phyloP scores from a whole-genome alignment of 2,888 invertebrate genomes.

The Gryllus longicercus region DNA sequence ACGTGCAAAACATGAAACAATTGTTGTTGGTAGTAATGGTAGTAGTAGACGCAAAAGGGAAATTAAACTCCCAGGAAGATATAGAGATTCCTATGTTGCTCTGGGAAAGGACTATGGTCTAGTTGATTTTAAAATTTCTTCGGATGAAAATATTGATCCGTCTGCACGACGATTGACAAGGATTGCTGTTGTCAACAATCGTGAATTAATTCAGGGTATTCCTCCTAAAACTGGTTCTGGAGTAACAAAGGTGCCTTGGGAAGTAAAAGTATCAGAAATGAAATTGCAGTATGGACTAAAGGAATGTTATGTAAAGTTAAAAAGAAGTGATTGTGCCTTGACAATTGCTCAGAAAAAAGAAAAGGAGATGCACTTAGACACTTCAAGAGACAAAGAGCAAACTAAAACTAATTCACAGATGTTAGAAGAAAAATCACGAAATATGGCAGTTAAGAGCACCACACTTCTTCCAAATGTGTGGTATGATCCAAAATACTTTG shows the following conservation, averaged over 20 bases:
- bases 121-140: constrained; percentile 29
- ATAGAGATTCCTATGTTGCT: constrained; percentile 53
- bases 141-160: not conserved
- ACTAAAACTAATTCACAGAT: not conserved
- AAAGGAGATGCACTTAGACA: not conserved
- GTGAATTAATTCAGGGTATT: not conserved
- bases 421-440: constrained; percentile 19
- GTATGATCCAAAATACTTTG: not conserved
- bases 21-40: constrained; percentile 57
- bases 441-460: constrained; percentile 30
- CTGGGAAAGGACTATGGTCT: constrained; percentile 35
- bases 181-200: too few relatives aligned
- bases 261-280: not conserved
- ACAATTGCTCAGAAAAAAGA: not conserved
- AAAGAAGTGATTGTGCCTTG: not conserved
- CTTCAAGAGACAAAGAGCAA: not conserved
- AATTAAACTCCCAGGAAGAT: constrained; percentile 60
- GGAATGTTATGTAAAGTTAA: not conserved
- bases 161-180: not conserved
- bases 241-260: not conserved
- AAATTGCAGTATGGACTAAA: too few relatives aligned
- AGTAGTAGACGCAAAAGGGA: constrained; percentile 54
- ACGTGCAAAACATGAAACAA: constrained; percentile 60
- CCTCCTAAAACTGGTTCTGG: not conserved
- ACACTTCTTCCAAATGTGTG: not conserved